Evolutionary conservation across 2,888 invertebrate genomes (phyloP).

Genomic region (Plebejus anna): DNA sequence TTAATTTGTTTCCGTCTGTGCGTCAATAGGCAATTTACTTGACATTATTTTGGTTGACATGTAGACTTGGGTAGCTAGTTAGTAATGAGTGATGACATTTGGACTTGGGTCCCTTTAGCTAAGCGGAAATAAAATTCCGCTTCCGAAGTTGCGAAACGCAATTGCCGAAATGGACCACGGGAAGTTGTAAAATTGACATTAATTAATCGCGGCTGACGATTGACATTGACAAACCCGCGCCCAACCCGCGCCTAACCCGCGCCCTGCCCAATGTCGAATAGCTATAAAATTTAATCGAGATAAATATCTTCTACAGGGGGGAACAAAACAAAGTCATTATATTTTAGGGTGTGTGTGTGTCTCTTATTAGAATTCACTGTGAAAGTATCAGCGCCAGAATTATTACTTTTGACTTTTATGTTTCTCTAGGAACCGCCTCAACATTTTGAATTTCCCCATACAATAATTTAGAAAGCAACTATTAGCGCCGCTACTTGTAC

Average conservation of each 20-base stretch:
- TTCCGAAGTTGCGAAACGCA: slow-evolving; percentile 2
- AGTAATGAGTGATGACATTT: background rate
- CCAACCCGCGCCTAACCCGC: too few relatives aligned
- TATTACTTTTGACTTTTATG: background rate
- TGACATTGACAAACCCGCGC: background rate
- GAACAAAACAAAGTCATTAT: background rate
- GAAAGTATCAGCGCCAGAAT: background rate
- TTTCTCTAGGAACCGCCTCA: background rate
- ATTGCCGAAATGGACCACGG: slow-evolving; percentile 19
- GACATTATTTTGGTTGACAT: too few relatives aligned
- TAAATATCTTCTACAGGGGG: background rate
- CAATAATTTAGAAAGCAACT: background rate
- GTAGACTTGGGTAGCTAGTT: background rate
- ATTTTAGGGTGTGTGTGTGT: background rate
- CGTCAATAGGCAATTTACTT: too few relatives aligned
- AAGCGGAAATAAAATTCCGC: slow-evolving; percentile 18
- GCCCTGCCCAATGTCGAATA: background rate
- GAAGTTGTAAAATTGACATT: slow-evolving; percentile 14
- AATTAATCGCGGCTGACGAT: slow-evolving; percentile 12
- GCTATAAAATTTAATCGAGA: slow-evolving; percentile 2
- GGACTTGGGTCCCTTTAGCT: background rate
- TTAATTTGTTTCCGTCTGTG: too few relatives aligned
- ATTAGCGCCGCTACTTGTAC: background rate
- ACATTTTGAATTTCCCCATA: too few relatives aligned
- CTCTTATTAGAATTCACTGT: background rate